These are phyloP conservation scores for Dioctria rufipes DNA, from an alignment of 2,888 invertebrate genomes.

Conservation along the genomic window DNA sequence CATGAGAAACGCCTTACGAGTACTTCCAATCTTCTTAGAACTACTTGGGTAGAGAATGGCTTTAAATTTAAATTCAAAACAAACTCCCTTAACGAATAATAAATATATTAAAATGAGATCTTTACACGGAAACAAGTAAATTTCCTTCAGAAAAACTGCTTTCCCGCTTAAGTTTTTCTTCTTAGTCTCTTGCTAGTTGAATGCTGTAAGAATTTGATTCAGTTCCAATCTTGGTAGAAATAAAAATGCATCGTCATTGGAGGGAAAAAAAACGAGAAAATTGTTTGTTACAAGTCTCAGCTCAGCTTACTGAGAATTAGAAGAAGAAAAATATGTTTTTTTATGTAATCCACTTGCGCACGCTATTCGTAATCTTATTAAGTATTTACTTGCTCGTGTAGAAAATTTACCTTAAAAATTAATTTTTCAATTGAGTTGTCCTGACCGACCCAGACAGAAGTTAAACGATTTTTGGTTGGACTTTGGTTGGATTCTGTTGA, in stretches of 20 bases:
- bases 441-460: neutral
- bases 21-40: too few species aligned
- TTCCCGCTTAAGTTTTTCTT: neutral
- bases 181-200: neutral
- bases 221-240: neutral
- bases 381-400: neutral
- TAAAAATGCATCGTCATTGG: neutral
- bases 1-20: too few species aligned
- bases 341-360: neutral
- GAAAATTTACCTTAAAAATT: slow-evolving; percentile 6
- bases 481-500: neutral
- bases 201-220: neutral
- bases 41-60: too few species aligned
- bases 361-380: neutral
- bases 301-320: too few species aligned
- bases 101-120: slow-evolving; percentile 30
- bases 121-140: slow-evolving; percentile 11
- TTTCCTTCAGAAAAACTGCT: slow-evolving; percentile 21
- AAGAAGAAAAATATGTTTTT: neutral
- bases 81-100: neutral
- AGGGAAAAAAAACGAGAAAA: neutral
- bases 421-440: neutral
- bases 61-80: too few species aligned
- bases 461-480: neutral
- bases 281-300: neutral